Evolutionary conservation across 2,113 vertebrate genomes (phyloP), one percentile per base, ranked within the genome.

Genomic region (Anser brachyrhynchus): DNA sequence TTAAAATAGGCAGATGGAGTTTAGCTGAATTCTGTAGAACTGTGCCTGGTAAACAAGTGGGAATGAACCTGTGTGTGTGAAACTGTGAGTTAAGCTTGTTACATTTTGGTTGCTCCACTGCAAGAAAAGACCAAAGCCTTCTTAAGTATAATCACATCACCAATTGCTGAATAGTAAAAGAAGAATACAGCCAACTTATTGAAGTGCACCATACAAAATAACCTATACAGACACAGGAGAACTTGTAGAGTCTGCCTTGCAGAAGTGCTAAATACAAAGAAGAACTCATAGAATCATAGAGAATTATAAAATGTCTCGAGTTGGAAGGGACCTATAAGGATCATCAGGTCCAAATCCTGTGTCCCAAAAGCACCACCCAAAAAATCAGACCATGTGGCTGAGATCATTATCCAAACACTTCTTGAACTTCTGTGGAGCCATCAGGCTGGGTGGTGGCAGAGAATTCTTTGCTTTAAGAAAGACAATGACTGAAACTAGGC

Each of bases 1-100:
- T 85, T 83, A 23, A 92, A 83, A 61, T 29, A 70, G 29, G 35
- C 93, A 91, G 82, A 90, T 85, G 88, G 78, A 79, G 51, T 44
- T 85, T 17, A 82, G 67, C 18, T 62, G 66, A 83, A 83, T 89
- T 76, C 64, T 70, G 44, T 3, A 80, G 72, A 92, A 51, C 39
- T 73, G 31, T 61, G 55, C 35, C 49, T 52, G 35, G 41, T 80
- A 83, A 95, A 83, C 17, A 80, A 83, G 64, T 55, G 59, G 26
- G 21, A 66, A 54, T 25, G 41, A 93, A 90, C 17, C 20, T 14
- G 18, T 17, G 15, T 25, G n/a, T n/a, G 37, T 43, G 46, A 89
- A 77, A 64, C 18, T 13, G 37, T 25, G 9, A 35, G 46, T 33
- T 82, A 51, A 78, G 11, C 25, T 75, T 82, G 31, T 29, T 85